phyloP scores from a whole-genome alignment of 2,113 vertebrate genomes.

The Smithornis capensis region DNA sequence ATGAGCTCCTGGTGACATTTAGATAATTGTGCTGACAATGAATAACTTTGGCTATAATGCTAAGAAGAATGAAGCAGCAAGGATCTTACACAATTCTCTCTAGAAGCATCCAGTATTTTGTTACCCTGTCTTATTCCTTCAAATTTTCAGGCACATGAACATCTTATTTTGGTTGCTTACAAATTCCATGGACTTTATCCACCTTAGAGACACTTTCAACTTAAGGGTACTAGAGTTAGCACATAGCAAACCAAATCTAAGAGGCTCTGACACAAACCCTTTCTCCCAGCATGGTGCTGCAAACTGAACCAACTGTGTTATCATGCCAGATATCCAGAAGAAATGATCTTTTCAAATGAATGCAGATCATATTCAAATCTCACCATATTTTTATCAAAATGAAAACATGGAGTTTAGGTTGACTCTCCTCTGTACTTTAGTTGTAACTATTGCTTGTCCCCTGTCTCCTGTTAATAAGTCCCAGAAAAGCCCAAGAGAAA shows the following conservation, averaged over 20 bases:
- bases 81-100: background rate
- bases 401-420: background rate
- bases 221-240: background rate
- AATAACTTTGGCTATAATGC: background rate
- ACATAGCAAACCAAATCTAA: background rate
- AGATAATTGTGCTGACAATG: background rate
- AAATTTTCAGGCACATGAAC: background rate
- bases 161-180: background rate
- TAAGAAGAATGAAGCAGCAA: background rate
- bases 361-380: background rate
- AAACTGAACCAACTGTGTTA: background rate
- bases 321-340: background rate
- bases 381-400: background rate
- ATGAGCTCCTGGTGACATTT: background rate
- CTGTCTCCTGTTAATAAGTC: background rate
- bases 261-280: background rate
- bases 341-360: background rate
- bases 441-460: background rate
- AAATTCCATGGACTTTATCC: background rate
- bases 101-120: background rate
- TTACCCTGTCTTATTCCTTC: background rate
- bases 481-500: background rate
- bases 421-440: background rate
- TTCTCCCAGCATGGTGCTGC: background rate
- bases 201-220: background rate